These are phyloP conservation scores for Ptilorrhoa leucosticta DNA, from an alignment of 2,113 vertebrate species.

Conservation along the genomic window DNA sequence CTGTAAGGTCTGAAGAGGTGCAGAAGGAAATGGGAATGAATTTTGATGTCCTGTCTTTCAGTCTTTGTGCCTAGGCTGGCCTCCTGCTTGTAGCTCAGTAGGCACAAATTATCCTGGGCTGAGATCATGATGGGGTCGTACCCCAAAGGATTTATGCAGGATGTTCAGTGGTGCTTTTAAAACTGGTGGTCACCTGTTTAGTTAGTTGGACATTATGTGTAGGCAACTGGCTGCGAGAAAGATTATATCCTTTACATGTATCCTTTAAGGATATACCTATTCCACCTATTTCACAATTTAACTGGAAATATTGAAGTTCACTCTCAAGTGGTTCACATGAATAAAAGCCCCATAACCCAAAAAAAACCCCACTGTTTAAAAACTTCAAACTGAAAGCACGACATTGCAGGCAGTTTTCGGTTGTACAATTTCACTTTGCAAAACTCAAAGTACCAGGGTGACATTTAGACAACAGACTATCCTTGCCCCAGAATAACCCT, in stretches of 20 bases:
- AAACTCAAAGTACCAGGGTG: neutral
- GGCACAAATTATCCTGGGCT: neutral
- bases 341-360: accelerated
- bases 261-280: neutral
- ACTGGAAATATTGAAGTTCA: neutral
- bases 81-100: neutral
- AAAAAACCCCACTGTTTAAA: neutral
- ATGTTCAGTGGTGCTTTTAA: neutral
- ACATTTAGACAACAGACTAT: neutral
- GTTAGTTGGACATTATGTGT: neutral
- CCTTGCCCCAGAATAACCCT: neutral
- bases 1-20: neutral
- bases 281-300: neutral
- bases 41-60: neutral
- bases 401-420: neutral
- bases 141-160: neutral
- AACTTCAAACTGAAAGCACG: neutral
- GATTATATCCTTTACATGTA: neutral
- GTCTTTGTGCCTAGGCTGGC: neutral
- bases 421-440: neutral
- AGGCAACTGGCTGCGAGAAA: neutral
- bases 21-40: neutral
- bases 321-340: neutral
- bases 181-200: neutral
- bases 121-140: neutral